Percentiles rank a stretch among this genome's conserved stretches.
Evolutionary conservation across 2,113 vertebrate species (phyloP).

Genomic region (Platanista minor): DNA sequence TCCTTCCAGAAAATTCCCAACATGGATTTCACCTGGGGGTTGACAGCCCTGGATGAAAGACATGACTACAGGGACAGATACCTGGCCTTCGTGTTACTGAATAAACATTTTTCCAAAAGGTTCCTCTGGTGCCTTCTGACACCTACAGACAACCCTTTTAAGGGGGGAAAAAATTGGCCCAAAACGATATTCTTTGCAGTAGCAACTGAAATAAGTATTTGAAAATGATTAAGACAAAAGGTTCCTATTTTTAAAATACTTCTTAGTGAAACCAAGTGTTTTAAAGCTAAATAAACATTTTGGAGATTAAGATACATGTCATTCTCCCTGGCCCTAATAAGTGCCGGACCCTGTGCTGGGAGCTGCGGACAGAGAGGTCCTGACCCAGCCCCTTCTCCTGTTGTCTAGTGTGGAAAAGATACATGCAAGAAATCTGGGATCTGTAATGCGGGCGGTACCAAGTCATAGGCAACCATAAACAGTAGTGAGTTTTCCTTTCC

Average conservation of each 20-base stretch:
- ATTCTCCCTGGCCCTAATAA: neutral
- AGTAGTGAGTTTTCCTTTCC: neutral
- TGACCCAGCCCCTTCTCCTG: no score
- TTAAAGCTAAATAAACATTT: neutral
- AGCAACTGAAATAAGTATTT: neutral
- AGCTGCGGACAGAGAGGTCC: neutral
- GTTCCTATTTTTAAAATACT: neutral
- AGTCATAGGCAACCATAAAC: accelerated
- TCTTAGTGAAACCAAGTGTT: neutral
- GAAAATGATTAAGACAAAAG: neutral
- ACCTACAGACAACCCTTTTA: neutral
- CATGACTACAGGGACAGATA: neutral
- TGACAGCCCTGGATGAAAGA: neutral
- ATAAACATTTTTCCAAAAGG: neutral
- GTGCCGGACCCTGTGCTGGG: neutral
- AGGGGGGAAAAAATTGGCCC: accelerated
- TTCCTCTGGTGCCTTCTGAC: neutral
- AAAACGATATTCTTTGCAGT: neutral
- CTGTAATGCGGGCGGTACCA: accelerated
- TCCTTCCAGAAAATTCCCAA: neutral
- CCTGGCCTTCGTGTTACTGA: neutral
- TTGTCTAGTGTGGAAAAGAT: accelerated
- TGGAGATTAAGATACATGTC: neutral
- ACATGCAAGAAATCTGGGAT: accelerated
- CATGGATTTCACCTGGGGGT: no score